These are phyloP conservation scores for Synergus laeviventris DNA, from an alignment of 2,888 invertebrate species.

Conservation along the genomic window DNA sequence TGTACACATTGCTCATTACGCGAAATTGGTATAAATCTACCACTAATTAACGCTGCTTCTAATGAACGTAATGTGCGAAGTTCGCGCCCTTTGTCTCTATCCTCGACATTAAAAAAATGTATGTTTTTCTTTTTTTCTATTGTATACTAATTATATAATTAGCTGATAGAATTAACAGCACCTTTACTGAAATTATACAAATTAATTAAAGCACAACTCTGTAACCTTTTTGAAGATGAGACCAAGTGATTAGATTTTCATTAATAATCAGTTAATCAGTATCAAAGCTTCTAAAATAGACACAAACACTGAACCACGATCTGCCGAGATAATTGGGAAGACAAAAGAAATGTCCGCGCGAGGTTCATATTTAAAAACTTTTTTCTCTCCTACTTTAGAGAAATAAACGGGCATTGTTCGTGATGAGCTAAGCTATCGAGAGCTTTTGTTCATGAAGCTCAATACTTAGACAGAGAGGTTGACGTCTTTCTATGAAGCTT, in stretches of 20 bases:
- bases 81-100: neutral
- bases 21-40: neutral
- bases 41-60: neutral
- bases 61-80: neutral
- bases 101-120: neutral
- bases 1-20: neutral
- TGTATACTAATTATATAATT: neutral
- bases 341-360: slow-evolving; percentile 8
- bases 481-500: slow-evolving; percentile 1
- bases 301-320: neutral
- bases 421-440: slow-evolving; percentile 29
- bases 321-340: neutral
- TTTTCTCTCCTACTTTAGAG: slow-evolving; percentile 19
- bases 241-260: neutral
- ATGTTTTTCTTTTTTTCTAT: neutral
- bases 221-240: neutral
- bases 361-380: slow-evolving; percentile 2
- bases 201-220: neutral
- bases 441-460: slow-evolving; percentile 27
- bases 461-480: slow-evolving; percentile 8
- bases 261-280: neutral
- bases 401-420: slow-evolving; percentile 33
- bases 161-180: neutral
- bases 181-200: neutral
- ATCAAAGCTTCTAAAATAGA: neutral